Base-by-base conservation (phyloP, 2,888 invertebrate genomes). In the Ametastegia equiseti region DNA sequence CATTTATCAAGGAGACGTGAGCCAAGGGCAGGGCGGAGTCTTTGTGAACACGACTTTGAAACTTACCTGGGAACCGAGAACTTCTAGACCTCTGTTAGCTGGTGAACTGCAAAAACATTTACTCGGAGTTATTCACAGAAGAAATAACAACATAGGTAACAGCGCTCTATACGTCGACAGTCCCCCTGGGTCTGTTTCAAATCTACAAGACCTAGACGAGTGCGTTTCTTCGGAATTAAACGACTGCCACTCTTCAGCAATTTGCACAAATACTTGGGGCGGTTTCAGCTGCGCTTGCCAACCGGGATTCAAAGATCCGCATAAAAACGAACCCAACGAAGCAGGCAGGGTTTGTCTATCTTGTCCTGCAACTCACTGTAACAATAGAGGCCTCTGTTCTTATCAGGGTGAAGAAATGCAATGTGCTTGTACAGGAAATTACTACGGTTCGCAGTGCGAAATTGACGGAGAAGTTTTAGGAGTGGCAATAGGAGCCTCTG, bases 401-500 rank as follows among this genome's bases (percentile, higher is more conserved):
- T 97, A 97, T 88, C 94, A 95, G 82, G 96, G 95, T 0, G 95
- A 96, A 87, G 96, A 96, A 82, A 94, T 95, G 89, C 89, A 90
- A 60, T 97, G 97, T 95, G 93, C 94, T 96, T 98, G 98, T 87
- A 93, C 95, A n/a, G 96, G 97, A 0, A 96, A 96, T 84, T 97
- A 97, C 92, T 98, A 97, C 91, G 98, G 98, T 0, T 94, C 95
- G 0, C 95, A 96, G 84, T 98, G 98, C 88, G 97, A 98, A 91
- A 95, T 98, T 79, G 98, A 98, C 90, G 98, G 97, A 0, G 98
- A 98, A 92, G 97, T 98, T 73, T 93, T 98, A 27, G 97, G 97
- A 0, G 98, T 98, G 33, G 97, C 98, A 0, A 96, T 97, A 80
- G 98, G 98, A 19, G 98, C 97, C 0, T 97, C 97, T 0, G 95